Base-by-base conservation (phyloP, 2,888 invertebrate genomes). In the Heteromurus nitidus region DNA sequence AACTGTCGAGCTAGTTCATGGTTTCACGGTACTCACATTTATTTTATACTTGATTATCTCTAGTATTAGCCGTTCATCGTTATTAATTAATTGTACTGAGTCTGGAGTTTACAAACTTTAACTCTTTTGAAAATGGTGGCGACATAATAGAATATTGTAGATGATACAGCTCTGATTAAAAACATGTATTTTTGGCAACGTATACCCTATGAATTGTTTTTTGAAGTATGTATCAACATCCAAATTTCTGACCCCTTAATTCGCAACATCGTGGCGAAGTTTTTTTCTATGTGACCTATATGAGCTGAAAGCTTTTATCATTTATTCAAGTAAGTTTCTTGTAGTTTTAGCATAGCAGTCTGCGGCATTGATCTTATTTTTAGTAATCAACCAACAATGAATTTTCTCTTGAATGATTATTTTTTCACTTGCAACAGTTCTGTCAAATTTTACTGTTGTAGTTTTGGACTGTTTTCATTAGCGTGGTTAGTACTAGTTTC, bases 101-200 rank as follows among this genome's bases (percentile, higher is more conserved):
- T 24, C 9, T 30, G 9, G 31, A 30, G 18, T 24, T 65, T 47
- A 68, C 44, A 47, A 36, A 67, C 24, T 64, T 31, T 50, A 64
- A 30, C 53, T 50, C 20, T 50, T 69, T 36, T 1, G 16, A 55
- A 68, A 50, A 44, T 28, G 9, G 50, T 55, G 53, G 69, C n/a
- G n/a, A 31, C 69, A 69, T 55, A 7, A 53, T 47, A 67, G 67
- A 67, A 67, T 69, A 69, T 69, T 69, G 69, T 67, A 47, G 50
- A 28, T 20, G 55, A 69, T 69, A 69, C 53, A 69, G 69, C 69
- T 69, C 69, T 69, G 50, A 30, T 69, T 50, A 55, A 36, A 69
- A 55, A 69, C 22, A 13, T 26, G 16, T 30, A 11, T 24, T 69
- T 70, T 70, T 70, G 70, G 70, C 70, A 70, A 58, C 70, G 16